Base-by-base conservation (phyloP, 1,140 invertebrate species). In the Apis cerana region DNA sequence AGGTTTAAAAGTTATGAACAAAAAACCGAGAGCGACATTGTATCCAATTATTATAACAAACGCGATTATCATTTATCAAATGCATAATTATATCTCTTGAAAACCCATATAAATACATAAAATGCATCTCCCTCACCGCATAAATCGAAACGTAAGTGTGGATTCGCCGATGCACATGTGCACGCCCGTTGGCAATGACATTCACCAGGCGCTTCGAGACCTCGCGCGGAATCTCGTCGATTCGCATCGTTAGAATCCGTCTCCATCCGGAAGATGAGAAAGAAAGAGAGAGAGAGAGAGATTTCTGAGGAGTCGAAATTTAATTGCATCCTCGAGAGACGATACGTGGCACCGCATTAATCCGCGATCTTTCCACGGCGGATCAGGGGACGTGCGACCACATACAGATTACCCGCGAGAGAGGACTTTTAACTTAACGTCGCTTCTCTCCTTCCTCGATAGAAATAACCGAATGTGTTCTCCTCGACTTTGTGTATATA, bases 301-400 rank as follows among this genome's bases (percentile, higher is more conserved):
- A 74, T 74, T 80, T 52, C 70, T 17, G 62, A 43, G 33, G 19
- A 43, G 54, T 68, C 23, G 54, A 81, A 59, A 81, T 58, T 81
- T 81, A 81, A 81, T 81, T 76, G 72, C 80, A 52, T 68, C 72
- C 54, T 76, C 80, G 13, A 59, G 19, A 19, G 61, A 43, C n/a
- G 54, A 62, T 81, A 81, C 80, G 80, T 59, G 80, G 72, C 5
- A 50, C 5, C 54, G 72, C 80, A 81, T 81, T 81, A 81, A 81
- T 81, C 54, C 54, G 4, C 33, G 54, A 67, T 67, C 54, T 61
- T 67, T 48, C 43, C 9, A n/a, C 23, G 11, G 62, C 54, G 62
- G 76, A 59, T 81, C 54, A 54, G 19, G 4, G 64, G n/a, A 81
- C 80, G 80, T 68, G 80, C 80, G 15, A 76, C 17, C 54, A 81